Conservation (phyloP, 2,113 vertebrate species). For the Aegithalos caudatus region DNA sequence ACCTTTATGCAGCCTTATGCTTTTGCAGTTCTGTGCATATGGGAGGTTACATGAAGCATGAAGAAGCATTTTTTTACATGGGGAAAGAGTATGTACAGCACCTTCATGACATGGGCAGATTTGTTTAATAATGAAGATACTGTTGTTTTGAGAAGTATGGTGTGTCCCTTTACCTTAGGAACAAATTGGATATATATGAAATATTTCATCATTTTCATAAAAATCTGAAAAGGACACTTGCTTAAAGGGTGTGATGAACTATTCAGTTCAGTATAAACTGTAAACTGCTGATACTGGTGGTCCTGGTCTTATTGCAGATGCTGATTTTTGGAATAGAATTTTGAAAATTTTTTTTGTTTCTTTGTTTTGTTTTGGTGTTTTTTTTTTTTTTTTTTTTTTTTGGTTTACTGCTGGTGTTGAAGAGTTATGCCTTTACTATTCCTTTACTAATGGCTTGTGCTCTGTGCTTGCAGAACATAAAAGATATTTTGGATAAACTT, state of each 20-base stretch:
- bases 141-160: not conserved
- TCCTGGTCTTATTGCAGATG: not conserved
- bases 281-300: not conserved
- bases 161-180: not conserved
- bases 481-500: constrained; percentile 85
- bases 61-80: not conserved
- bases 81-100: not conserved
- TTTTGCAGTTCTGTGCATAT: not conserved
- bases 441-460: not conserved
- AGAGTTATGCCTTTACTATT: no score
- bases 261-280: not conserved
- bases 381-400: no score
- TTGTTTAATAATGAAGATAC: not conserved
- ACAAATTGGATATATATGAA: not conserved
- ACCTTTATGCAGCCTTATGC: not conserved
- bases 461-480: constrained; percentile 79
- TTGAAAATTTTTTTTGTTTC: not conserved
- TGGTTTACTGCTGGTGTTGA: not conserved
- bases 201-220: not conserved
- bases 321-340: not conserved
- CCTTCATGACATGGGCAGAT: not conserved
- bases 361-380: no score
- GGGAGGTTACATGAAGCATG: not conserved
- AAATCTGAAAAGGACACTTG: not conserved
- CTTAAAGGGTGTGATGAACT: not conserved